These are phyloP conservation scores for Trypoxylon attenuatum DNA, from an alignment of 2,888 invertebrate species.

Conservation along the genomic window DNA sequence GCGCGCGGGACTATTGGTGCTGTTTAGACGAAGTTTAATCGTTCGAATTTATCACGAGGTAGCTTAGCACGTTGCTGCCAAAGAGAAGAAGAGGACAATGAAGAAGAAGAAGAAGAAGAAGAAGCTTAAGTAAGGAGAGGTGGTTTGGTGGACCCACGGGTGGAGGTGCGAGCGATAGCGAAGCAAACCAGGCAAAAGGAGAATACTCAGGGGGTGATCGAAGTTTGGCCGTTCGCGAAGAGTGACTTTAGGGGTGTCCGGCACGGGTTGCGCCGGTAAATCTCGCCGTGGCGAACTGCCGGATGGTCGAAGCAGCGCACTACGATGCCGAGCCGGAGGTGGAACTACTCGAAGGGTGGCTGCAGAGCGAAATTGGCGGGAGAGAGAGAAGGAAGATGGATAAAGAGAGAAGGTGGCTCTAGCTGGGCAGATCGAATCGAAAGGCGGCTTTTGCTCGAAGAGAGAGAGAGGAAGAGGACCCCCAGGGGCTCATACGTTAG, in stretches of 20 bases:
- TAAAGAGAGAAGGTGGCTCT: conserved; percentile 9
- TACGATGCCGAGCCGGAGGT: conserved; percentile 17
- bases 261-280: conserved; percentile 42
- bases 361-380: conserved; percentile 36
- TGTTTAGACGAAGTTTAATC: conserved; percentile 44
- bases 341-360: conserved; percentile 25
- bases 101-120: neutral
- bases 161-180: neutral
- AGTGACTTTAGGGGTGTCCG: conserved; percentile 43
- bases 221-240: conserved; percentile 46
- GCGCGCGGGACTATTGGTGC: conserved; percentile 45
- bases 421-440: conserved; percentile 43
- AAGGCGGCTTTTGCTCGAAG: conserved; percentile 21
- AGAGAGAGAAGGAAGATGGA: conserved; percentile 16
- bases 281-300: conserved; percentile 37
- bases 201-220: conserved; percentile 47
- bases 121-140: neutral
- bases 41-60: conserved; percentile 27
- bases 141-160: neutral
- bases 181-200: conserved; percentile 34
- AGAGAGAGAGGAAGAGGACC: no score
- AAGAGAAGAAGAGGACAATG: neutral
- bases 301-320: conserved; percentile 31
- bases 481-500: conserved; percentile 73
- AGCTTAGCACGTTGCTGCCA: conserved; percentile 13